Evolutionary conservation across 2,113 vertebrate species (phyloP).

Genomic region (Thomomys bottae): DNA sequence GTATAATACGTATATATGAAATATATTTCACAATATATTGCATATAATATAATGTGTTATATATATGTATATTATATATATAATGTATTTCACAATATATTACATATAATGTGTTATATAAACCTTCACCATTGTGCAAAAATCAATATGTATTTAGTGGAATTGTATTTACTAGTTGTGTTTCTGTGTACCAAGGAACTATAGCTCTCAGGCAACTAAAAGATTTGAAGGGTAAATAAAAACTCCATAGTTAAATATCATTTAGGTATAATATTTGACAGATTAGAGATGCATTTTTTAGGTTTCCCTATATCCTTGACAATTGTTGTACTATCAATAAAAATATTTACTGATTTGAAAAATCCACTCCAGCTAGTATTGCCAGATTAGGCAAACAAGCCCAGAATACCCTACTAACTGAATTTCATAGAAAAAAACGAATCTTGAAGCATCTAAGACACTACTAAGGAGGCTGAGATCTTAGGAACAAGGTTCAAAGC

Average conservation of each 20-base stretch:
- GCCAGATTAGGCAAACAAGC: constrained; percentile 15
- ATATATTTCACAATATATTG: no score
- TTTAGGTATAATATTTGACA: neutral
- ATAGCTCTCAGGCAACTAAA: neutral
- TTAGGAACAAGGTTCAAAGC: no score
- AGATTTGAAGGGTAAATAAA: neutral
- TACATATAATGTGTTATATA: no score
- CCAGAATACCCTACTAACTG: neutral
- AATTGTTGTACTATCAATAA: neutral
- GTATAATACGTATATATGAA: no score
- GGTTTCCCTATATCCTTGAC: neutral
- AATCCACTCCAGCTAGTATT: neutral
- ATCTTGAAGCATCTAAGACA: neutral
- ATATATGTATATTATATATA: no score
- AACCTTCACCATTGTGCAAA: no score
- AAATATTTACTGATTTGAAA: neutral
- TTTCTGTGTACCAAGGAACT: neutral
- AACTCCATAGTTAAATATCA: neutral
- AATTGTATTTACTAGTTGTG: neutral
- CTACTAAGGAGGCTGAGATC: no score
- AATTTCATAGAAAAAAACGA: neutral
- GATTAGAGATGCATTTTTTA: neutral
- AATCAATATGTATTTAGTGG: neutral
- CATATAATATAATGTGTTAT: no score
- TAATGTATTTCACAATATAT: no score